Percentiles rank a stretch among this genome's conserved stretches.
phyloP scores from a whole-genome alignment of 2,113 vertebrate species.

The Ploceus nigricollis region DNA sequence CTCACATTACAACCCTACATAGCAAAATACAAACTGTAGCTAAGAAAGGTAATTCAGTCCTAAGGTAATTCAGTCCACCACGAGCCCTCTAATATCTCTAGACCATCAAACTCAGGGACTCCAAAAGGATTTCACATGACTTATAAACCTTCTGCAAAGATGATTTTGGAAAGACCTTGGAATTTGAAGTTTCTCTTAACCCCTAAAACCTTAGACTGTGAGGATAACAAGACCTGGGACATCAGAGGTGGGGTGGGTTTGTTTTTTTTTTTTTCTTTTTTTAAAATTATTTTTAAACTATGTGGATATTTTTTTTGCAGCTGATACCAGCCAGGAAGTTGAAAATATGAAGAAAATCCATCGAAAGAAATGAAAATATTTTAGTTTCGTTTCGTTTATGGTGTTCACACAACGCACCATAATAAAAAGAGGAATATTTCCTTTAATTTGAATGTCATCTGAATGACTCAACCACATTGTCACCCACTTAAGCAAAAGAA shows the following conservation, averaged over 20 bases:
- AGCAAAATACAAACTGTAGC: conserved; percentile 69
- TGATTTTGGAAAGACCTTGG: conserved; percentile 4
- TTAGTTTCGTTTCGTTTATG: neutral
- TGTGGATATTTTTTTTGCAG: neutral
- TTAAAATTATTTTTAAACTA: neutral
- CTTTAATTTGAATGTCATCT: conserved; percentile 29
- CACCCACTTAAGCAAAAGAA: conserved; percentile 35
- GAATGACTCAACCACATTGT: conserved; percentile 36
- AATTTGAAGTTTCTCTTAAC: neutral
- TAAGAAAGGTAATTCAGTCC: conserved; percentile 64
- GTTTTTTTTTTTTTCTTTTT: neutral
- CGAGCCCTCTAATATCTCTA: conserved; percentile 41
- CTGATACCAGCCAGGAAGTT: conserved; percentile 27
- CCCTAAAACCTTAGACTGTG: conserved; percentile 9
- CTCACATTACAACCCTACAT: conserved; percentile 68
- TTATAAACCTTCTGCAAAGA: conserved; percentile 31
- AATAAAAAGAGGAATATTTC: conserved; percentile 57
- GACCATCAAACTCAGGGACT: conserved; percentile 52
- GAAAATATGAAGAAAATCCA: conserved; percentile 27
- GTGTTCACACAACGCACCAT: conserved; percentile 56
- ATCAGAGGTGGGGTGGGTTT: neutral
- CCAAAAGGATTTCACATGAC: conserved; percentile 12
- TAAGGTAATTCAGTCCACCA: conserved; percentile 56
- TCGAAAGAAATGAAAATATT: neutral
- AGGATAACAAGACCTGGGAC: conserved; percentile 22